These are phyloP conservation scores for Cataglyphis albicans DNA, from an alignment of 2,888 invertebrate genomes.

Conservation along the genomic window DNA sequence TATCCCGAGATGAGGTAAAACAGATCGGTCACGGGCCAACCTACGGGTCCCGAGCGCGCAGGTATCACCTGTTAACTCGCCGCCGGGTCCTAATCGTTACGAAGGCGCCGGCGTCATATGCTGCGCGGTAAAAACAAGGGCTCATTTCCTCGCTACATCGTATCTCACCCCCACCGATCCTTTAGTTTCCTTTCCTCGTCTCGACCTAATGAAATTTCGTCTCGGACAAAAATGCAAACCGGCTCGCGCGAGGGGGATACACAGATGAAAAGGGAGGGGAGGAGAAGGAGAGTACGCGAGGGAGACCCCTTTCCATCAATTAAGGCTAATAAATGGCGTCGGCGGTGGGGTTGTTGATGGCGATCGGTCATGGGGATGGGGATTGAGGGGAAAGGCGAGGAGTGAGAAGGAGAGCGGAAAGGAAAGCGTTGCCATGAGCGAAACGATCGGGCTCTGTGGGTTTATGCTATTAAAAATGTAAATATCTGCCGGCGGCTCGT, in stretches of 20 bases:
- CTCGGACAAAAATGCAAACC: constrained; percentile 68
- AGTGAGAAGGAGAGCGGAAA: constrained; percentile 54
- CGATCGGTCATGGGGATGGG: constrained; percentile 41
- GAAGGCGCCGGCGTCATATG: constrained; percentile 75
- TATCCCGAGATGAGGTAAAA: constrained; percentile 34
- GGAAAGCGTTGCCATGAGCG: constrained; percentile 70
- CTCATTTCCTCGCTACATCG: constrained; percentile 52
- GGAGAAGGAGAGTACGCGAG: constrained; percentile 46
- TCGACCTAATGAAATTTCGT: constrained; percentile 72
- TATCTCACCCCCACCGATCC: constrained; percentile 23
- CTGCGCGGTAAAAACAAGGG: constrained; percentile 59
- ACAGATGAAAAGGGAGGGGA: constrained; percentile 37
- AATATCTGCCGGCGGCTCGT: constrained; percentile 85
- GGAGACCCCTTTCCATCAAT: constrained; percentile 83
- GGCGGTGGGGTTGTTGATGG: constrained; percentile 73
- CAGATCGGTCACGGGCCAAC: constrained; percentile 51
- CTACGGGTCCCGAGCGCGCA: constrained; percentile 29
- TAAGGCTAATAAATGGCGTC: constrained; percentile 84
- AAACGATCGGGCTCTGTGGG: constrained; percentile 76
- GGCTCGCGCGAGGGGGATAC: constrained; percentile 25
- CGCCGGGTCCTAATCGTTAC: constrained; percentile 57
- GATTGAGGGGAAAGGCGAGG: constrained; percentile 31
- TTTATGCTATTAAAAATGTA: constrained; percentile 85
- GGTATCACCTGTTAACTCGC: constrained; percentile 67
- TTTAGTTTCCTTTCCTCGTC: constrained; percentile 8